Conservation (phyloP, 2,888 invertebrate species). For the Diaperis boleti region DNA sequence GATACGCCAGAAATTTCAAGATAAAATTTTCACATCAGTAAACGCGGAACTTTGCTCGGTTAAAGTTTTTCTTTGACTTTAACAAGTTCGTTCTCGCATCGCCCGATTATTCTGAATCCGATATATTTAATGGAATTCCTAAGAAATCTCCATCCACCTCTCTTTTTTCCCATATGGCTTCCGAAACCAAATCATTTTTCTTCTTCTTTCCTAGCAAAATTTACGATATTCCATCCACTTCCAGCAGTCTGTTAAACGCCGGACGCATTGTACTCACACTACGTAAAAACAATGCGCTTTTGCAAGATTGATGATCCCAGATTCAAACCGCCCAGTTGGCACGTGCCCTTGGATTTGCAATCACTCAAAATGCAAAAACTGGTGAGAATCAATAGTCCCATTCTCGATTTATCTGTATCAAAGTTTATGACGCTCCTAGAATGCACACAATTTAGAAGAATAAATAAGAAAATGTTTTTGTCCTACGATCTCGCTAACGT, state of each 20-base stretch:
- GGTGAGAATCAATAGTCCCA: conserved; percentile 18
- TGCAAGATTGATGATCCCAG: conserved; percentile 29
- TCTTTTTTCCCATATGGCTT: conserved; percentile 9
- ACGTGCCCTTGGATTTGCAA: conserved; percentile 17
- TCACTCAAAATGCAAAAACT: conserved; percentile 27
- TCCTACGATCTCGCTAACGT: no score
- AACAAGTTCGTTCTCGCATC: no score
- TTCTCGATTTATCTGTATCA: conserved; percentile 30
- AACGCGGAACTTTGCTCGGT: no score
- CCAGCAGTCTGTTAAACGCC: conserved; percentile 10
- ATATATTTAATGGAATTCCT: conserved; percentile 21
- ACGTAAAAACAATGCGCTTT: conserved; percentile 29
- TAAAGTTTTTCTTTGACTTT: no score
- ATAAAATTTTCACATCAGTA: no score
- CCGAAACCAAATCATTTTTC: conserved; percentile 20
- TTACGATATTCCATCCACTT: not conserved
- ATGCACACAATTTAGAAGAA: no score
- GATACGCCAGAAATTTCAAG: no score
- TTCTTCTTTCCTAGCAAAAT: conserved; percentile 2
- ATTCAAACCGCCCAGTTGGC: conserved; percentile 9
- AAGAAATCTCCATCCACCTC: not conserved
- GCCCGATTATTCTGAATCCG: conserved; percentile 11
- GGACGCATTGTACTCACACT: conserved; percentile 16
- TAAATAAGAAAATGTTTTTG: no score
- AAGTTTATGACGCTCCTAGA: conserved; percentile 29